Conservation (phyloP, 1,140 invertebrate species). For the Calycopis cecrops region DNA sequence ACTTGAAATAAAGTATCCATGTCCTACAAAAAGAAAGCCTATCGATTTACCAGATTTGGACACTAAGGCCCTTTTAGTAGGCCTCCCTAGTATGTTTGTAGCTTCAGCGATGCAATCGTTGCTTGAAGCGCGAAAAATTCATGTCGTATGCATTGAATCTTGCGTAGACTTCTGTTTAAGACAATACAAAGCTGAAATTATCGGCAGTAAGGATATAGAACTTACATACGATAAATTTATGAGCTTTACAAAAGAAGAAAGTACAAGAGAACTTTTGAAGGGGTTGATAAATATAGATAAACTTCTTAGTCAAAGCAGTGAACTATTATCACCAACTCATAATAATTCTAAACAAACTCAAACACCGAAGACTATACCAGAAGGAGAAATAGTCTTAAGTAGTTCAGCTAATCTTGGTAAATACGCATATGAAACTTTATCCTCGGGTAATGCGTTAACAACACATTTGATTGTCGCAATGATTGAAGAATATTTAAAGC, state of each 20-base stretch:
- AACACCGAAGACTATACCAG: conserved; percentile 76
- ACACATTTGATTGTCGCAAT: conserved; percentile 75
- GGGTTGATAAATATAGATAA: conserved; percentile 56
- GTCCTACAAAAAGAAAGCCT: conserved; percentile 42
- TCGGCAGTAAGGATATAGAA: conserved; percentile 69
- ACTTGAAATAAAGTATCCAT: conserved; percentile 75
- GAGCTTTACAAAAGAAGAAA: conserved; percentile 41
- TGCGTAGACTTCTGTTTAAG: conserved; percentile 76
- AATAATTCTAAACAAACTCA: conserved; percentile 71
- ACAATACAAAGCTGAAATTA: conserved; percentile 72
- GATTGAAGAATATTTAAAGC: conserved; percentile 77
- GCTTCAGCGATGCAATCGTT: conserved; percentile 64
- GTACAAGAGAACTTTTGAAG: conserved; percentile 55
- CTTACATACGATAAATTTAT: conserved; percentile 63
- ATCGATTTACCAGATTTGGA: conserved; percentile 58
- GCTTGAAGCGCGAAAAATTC: conserved; percentile 63
- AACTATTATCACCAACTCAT: conserved; percentile 14
- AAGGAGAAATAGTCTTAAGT: conserved; percentile 73
- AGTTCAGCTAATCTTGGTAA: conserved; percentile 74
- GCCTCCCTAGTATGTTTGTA: conserved; percentile 61
- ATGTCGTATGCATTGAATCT: conserved; percentile 72
- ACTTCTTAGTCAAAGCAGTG: conserved; percentile 37
- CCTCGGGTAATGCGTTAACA: conserved; percentile 69
- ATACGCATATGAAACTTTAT: conserved; percentile 73
- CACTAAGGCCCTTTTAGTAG: conserved; percentile 69